phyloP scores from a whole-genome alignment of 2,888 invertebrate species.

The Machimus rusticus region DNA sequence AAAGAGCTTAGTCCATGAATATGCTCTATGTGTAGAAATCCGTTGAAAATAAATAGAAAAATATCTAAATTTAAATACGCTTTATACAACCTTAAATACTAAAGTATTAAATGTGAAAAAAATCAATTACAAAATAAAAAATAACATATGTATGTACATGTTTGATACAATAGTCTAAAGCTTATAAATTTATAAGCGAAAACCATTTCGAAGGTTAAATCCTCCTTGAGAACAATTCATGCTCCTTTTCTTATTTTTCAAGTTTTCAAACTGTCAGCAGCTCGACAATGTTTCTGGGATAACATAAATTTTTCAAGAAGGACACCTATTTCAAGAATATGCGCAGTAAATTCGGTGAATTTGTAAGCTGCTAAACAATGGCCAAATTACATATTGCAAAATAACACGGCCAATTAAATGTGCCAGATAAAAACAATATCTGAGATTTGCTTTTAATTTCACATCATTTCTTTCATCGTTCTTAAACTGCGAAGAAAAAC shows the following conservation, averaged over 20 bases:
- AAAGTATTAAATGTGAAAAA: neutral
- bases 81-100: neutral
- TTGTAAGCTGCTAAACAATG: neutral
- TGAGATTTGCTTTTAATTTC: neutral
- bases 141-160: neutral
- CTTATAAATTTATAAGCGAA: neutral
- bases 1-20: neutral
- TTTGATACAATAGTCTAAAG: neutral
- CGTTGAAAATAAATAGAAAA: neutral
- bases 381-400: neutral
- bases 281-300: neutral
- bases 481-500: neutral
- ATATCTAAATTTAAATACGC: neutral
- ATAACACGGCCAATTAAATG: neutral
- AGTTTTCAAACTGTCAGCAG: neutral
- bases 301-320: neutral
- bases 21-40: neutral
- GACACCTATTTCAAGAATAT: neutral
- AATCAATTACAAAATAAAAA: too few relatives aligned
- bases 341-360: neutral
- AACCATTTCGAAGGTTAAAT: neutral
- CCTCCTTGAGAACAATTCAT: neutral
- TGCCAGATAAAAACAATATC: neutral
- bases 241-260: neutral
- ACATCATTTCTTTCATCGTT: neutral